These are phyloP conservation scores for Trachemys scripta DNA, from an alignment of 2,113 vertebrate genomes.

Conservation along the genomic window DNA sequence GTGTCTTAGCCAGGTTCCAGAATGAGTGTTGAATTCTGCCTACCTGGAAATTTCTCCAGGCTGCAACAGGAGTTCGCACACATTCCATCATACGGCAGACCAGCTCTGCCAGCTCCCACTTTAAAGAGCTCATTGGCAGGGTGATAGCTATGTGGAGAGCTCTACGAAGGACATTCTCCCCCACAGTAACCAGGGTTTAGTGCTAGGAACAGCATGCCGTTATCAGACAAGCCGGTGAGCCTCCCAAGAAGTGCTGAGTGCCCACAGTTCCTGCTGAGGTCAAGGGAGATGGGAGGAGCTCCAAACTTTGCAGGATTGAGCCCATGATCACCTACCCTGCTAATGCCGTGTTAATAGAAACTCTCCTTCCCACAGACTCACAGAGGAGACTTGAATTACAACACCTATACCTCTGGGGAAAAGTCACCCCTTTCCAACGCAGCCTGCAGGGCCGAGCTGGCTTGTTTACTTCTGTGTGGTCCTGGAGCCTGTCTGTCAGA, in stretches of 20 bases:
- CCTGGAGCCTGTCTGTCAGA: background rate
- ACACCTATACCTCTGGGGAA: background rate
- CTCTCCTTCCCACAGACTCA: background rate
- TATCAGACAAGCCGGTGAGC: background rate
- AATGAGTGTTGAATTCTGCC: background rate
- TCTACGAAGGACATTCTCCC: background rate
- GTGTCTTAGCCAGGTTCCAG: background rate
- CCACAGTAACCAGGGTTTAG: background rate
- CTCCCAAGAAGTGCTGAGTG: background rate
- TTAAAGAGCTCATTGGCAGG: background rate
- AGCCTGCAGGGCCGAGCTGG: background rate
- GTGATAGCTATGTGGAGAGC: background rate
- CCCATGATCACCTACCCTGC: background rate
- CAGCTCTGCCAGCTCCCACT: background rate
- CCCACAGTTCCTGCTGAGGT: background rate
- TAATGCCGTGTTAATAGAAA: background rate
- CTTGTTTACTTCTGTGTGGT: background rate
- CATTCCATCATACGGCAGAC: background rate
- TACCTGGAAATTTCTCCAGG: background rate
- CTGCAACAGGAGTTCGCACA: background rate
- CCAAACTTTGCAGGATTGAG: background rate
- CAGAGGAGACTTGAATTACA: background rate
- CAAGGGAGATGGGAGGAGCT: background rate
- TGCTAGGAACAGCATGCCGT: background rate
- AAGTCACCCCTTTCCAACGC: background rate